A percentile compares a stretch with the other conserved stretches of the same genome.
Evolutionary conservation across 1,140 invertebrate genomes (phyloP).

Genomic region (Oreohelix idahoensis): DNA sequence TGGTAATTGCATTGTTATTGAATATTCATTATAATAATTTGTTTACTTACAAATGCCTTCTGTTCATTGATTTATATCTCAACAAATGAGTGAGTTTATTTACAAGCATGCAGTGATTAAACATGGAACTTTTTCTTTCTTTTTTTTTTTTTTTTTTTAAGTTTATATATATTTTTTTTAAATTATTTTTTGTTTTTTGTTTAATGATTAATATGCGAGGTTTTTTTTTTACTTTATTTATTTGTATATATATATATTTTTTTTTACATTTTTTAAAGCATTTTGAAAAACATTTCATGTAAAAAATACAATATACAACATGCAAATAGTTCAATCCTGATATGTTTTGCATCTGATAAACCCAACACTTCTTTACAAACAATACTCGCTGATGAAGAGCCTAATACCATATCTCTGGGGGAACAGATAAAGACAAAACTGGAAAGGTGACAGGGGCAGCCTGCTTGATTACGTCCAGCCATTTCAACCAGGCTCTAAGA

Average conservation of each 20-base stretch:
- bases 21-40: not conserved
- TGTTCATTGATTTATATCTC: not conserved
- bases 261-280: not conserved
- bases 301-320: not conserved
- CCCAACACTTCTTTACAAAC: too few species aligned
- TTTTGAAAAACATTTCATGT: not conserved
- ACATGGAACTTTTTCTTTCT: not conserved
- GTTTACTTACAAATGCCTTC: not conserved
- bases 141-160: not conserved
- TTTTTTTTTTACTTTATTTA: constrained; percentile 1
- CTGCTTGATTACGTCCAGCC: too few species aligned
- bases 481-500: too few species aligned
- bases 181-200: not conserved
- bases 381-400: too few species aligned
- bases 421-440: too few species aligned
- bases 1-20: constrained; percentile 1
- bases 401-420: too few species aligned
- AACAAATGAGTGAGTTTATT: not conserved
- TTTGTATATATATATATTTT: too few species aligned
- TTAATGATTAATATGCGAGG: not conserved
- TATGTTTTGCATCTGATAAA: not conserved
- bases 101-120: not conserved
- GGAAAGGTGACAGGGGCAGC: too few species aligned
- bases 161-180: not conserved
- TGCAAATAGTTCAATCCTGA: not conserved